Base-by-base conservation (phyloP, 2,888 invertebrate genomes). In the Andrena flavipes region DNA sequence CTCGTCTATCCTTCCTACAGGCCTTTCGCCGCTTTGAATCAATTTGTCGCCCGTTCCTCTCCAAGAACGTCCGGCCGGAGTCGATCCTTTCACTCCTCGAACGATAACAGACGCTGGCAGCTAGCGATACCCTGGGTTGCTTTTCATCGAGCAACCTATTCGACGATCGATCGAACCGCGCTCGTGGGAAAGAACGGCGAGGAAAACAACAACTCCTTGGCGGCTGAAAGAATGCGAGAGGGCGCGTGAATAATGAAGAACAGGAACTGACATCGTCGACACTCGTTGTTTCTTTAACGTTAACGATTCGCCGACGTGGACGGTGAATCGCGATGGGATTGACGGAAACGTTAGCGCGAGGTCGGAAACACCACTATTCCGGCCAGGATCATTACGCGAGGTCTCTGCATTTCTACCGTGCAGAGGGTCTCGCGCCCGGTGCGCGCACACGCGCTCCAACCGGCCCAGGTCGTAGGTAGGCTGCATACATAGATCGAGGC, bases 271-370 rank as follows among this genome's bases (percentile, higher is more conserved):
- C 56, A 23, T 23, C n/a, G 51, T 54, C 30, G 42, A 13, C 13
- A 7, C 20, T 49, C 65, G 56, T 13, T 10, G 69, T 64, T 63
- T 26, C 42, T 54, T 56, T 13, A 0, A 35, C 48, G 71, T 71
- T 76, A 76, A 76, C 71, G 71, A 71, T 65, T 60, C 64, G 59
- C 16, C 65, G 72, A 65, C 59, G 49, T 59, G 49, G 60, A 35
- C 13, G 63, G 59, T 65, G 64, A 64, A 35, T 30, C 48, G 23
- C 2, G 51, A 35, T 23, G 33, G 42, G 59, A 30, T n/a, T 56
- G 56, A 33, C 60, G 60, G 72, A 64, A 42, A 64, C 59, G 23
- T 70, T 56, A 64, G 6, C n/a, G 20, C 42, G 8, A 29, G 35
- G 35, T 35, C 10, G 35, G 56, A 33, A 70, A 71, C 76, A 56